Base-by-base conservation (phyloP, 2,888 invertebrate genomes). In the Mesorhabditis belari region DNA sequence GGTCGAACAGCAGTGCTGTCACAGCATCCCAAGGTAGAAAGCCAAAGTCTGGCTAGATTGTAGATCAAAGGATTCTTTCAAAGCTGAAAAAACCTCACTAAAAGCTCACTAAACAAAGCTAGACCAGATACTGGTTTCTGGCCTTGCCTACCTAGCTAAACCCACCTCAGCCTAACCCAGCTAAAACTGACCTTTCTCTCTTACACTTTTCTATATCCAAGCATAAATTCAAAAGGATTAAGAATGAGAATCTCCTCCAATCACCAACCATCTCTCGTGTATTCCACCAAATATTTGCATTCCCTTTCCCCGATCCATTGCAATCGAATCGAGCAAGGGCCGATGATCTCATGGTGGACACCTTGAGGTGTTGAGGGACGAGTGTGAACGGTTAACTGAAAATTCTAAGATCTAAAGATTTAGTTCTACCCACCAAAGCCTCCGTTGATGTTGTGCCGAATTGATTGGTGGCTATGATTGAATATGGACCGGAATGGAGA, bases 271-370 rank as follows among this genome's bases (percentile, higher is more conserved):
- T 57, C 25, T 29, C 61, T 17, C 17, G 57, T 17, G 58, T 61
- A 71, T 50, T 71, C 69, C 23, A 71, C 67, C 24, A 65, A 66
- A 44, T 71, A 71, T 29, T 67, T 63, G 29, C 65, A 54, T 6
- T 58, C 62, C 3, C 19, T n/a, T 29, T 58, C 59, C 12, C 49
- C 35, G n/a, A 64, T 62, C 71, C 71, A 71, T 49, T 64, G 63
- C 35, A 71, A 27, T 12, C 66, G 65, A 44, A 71, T 56, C 44
- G 65, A 63, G 28, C 60, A 58, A 23, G 64, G 57, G 9, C 71
- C 69, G 19, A 52, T 66, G 17, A 26, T 29, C 55, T 9, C 17
- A 35, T 19, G 19, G 17, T 19, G 9, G n/a, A 56, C 56, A 6
- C 56, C 2, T 12, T 51, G 12, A 9, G 29, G 27, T 57, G 49